phyloP scores from a whole-genome alignment of 1,140 invertebrate genomes.

The Philopotamus ludificatus region DNA sequence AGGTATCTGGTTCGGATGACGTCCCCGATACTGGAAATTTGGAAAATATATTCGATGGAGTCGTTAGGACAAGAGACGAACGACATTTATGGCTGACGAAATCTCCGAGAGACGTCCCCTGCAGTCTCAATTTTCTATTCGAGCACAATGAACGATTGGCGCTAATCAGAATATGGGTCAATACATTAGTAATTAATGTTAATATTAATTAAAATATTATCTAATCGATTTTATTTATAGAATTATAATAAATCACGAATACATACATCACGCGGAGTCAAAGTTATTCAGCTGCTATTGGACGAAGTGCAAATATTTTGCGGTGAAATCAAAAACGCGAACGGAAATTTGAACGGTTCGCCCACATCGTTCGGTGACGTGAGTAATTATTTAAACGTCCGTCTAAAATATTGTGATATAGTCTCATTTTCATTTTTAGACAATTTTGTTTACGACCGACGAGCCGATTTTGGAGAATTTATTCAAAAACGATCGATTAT shows the following conservation, averaged over 20 bases:
- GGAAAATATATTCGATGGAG: slow-evolving; percentile 67
- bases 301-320: slow-evolving; percentile 70
- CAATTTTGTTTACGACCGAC: slow-evolving; percentile 78
- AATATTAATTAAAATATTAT: neutral
- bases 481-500: slow-evolving; percentile 68
- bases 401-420: slow-evolving; percentile 6
- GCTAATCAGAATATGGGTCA: slow-evolving; percentile 77
- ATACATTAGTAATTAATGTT: slow-evolving; percentile 18
- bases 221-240: slow-evolving; percentile 49
- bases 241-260: slow-evolving; percentile 87
- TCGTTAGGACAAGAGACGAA: slow-evolving; percentile 73
- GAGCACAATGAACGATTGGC: slow-evolving; percentile 60
- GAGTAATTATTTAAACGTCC: slow-evolving; percentile 47
- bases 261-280: slow-evolving; percentile 74
- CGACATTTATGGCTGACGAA: slow-evolving; percentile 74
- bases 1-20: slow-evolving; percentile 63
- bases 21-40: slow-evolving; percentile 49
- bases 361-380: slow-evolving; percentile 78
- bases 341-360: slow-evolving; percentile 67
- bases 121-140: slow-evolving; percentile 61
- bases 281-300: slow-evolving; percentile 68
- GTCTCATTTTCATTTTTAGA: slow-evolving; percentile 58
- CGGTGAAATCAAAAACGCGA: slow-evolving; percentile 77
- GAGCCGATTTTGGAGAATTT: slow-evolving; percentile 73
- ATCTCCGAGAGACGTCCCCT: slow-evolving; percentile 57